These are phyloP conservation scores for Drosophila recens DNA, from an alignment of 2,888 invertebrate genomes.

Conservation along the genomic window DNA sequence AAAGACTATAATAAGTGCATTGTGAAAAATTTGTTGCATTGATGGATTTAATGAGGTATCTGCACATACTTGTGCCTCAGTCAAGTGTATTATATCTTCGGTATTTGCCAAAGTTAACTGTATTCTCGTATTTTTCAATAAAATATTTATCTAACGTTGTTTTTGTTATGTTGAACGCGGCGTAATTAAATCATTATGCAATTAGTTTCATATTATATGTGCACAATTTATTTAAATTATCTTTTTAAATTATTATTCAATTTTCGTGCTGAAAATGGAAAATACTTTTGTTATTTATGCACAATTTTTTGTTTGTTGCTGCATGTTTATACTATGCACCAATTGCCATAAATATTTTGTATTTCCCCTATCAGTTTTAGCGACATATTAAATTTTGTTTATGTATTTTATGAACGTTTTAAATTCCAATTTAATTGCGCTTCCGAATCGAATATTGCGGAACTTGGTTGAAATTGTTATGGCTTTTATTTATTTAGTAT, in stretches of 20 bases:
- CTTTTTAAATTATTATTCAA: conserved; percentile 27
- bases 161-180: background rate
- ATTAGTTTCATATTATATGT: conserved; percentile 36
- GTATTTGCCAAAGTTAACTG: background rate
- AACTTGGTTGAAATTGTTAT: conserved; percentile 25
- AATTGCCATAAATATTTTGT: conserved; percentile 18
- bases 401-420: conserved; percentile 43
- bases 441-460: conserved; percentile 54
- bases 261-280: conserved; percentile 14
- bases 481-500: conserved; percentile 20
- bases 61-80: no score
- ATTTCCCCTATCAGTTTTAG: conserved; percentile 18
- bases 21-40: no score
- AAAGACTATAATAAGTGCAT: no score
- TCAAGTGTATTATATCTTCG: no score
- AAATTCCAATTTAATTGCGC: conserved; percentile 45
- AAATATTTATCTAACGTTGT: background rate
- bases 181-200: conserved; percentile 50
- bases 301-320: conserved; percentile 10
- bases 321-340: conserved; percentile 6
- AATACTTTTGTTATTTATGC: conserved; percentile 42
- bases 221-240: conserved; percentile 38
- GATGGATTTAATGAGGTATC: no score
- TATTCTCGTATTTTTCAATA: background rate
- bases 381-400: conserved; percentile 38